Conservation (phyloP, 2,797 vertebrate genomes). For the Danio jaintianensis region DNA sequence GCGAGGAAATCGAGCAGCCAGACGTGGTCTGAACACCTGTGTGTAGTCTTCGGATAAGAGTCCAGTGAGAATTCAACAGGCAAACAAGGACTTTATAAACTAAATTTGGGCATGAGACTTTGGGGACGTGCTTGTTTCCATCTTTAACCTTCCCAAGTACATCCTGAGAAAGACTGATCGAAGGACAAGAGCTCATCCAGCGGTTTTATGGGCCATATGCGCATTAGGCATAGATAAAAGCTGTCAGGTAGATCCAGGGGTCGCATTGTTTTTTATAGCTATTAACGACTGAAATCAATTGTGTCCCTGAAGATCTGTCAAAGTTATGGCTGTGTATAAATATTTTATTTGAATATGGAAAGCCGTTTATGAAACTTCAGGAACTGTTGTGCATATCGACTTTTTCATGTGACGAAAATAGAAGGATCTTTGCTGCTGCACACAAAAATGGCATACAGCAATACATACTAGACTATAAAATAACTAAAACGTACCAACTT, state of each 20-base stretch:
- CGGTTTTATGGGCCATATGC: not conserved
- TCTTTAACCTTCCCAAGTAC: not conserved
- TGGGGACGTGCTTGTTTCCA: slow-evolving; percentile 19
- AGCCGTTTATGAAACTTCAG: not conserved
- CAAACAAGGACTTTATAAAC: slow-evolving; percentile 8
- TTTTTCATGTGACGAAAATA: too few relatives aligned
- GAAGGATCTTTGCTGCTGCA: too few relatives aligned
- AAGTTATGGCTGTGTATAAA: not conserved
- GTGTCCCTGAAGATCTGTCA: not conserved
- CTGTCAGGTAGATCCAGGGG: not conserved
- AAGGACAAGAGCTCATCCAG: not conserved
- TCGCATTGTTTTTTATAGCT: not conserved
- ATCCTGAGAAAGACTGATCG: slow-evolving; percentile 5
- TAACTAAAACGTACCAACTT: too few relatives aligned
- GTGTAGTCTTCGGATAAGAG: not conserved
- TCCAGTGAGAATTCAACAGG: slow-evolving; percentile 6
- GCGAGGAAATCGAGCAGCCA: slow-evolving; percentile 70
- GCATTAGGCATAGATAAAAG: slow-evolving; percentile 25
- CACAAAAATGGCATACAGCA: too few relatives aligned
- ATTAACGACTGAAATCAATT: slow-evolving; percentile 7
- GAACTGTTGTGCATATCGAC: not conserved
- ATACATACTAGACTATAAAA: too few relatives aligned
- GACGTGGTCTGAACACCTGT: slow-evolving; percentile 47
- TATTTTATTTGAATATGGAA: not conserved
- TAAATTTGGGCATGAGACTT: slow-evolving; percentile 11